Percentiles rank a stretch among this genome's conserved stretches.
Evolutionary conservation across 2,888 invertebrate genomes (phyloP).

Genomic region (Agapostemon virescens): DNA sequence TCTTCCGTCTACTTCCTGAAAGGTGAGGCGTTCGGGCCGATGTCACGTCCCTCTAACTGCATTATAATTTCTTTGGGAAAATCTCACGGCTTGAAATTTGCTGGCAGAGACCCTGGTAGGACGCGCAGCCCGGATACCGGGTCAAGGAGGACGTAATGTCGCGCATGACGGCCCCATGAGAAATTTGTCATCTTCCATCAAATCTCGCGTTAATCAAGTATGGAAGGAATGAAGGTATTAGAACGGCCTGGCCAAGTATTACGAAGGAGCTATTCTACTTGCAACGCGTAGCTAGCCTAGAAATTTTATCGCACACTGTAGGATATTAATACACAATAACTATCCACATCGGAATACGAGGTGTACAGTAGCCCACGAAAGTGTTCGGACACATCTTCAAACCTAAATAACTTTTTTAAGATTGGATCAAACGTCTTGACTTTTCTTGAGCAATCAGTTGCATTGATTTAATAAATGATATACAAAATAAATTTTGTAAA

Average conservation of each 20-base stretch:
- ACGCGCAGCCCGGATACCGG: slow-evolving; percentile 36
- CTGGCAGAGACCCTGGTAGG: slow-evolving; percentile 34
- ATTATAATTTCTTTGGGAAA: slow-evolving; percentile 62
- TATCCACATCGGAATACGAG: too few species aligned
- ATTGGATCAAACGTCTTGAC: too few species aligned
- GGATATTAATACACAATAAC: too few species aligned
- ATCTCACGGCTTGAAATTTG: slow-evolving; percentile 36
- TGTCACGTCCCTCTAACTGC: slow-evolving; percentile 60
- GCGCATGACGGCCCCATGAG: slow-evolving; percentile 45
- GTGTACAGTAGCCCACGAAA: too few species aligned
- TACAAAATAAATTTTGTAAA: too few species aligned
- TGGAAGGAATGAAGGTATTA: slow-evolving; percentile 14
- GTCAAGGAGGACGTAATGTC: slow-evolving; percentile 44
- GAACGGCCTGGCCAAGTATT: slow-evolving; percentile 13
- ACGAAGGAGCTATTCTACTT: not conserved
- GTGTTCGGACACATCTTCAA: too few species aligned
- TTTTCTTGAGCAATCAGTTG: too few species aligned
- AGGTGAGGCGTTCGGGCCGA: slow-evolving; percentile 34
- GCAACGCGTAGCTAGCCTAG: not conserved
- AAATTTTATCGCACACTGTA: not conserved
- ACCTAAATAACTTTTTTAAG: too few species aligned
- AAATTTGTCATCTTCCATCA: slow-evolving; percentile 62
- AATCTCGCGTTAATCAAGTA: slow-evolving; percentile 59
- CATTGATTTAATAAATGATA: too few species aligned
- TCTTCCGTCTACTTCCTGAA: slow-evolving; percentile 18